Base-by-base conservation (phyloP, 2,797 vertebrate genomes). In the Notolabrus celidotus region DNA sequence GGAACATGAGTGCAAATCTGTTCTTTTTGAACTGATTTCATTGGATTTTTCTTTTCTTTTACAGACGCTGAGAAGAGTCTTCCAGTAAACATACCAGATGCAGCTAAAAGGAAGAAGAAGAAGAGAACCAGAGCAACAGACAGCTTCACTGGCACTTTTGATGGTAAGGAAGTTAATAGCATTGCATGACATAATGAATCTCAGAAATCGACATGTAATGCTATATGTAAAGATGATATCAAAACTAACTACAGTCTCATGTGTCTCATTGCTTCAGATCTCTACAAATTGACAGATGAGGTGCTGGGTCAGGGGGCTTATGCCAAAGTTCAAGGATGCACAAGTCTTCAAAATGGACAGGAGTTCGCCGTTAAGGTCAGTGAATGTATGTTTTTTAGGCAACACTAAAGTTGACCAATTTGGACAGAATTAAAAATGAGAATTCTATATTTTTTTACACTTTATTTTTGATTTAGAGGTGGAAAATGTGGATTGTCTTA, bases 361-460 rank as follows among this genome's bases (percentile, higher is more conserved):
- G 98, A 99, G 80, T 99, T 94, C 74, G 97, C 98, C 47, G 98
- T 98, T 45, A 99, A 99, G 94, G 97, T 98, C 83, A 84, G 80
- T 67, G 3, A 10, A 22, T 11, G 12, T 22, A 17, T n/a, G 15
- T 41, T 41, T 22, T 2, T 8, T 45, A 5, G 19, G 10, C 0
- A n/a, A 3, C 19, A 12, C 12, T 45, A 2, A 19, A 43, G 17
- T n/a, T 43, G 3, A 43, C n/a, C n/a, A n/a, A n/a, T n/a, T n/a
- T n/a, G n/a, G n/a, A n/a, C n/a, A n/a, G n/a, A n/a, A n/a, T n/a
- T n/a, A n/a, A n/a, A n/a, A n/a, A n/a, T n/a, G n/a, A n/a, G n/a
- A n/a, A n/a, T n/a, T n/a, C n/a, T n/a, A n/a, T n/a, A n/a, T n/a
- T n/a, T n/a, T n/a, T n/a, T n/a, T n/a, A n/a, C n/a, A n/a, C n/a